phyloP scores from a whole-genome alignment of 2,797 vertebrate species.

The Squalus acanthias region DNA sequence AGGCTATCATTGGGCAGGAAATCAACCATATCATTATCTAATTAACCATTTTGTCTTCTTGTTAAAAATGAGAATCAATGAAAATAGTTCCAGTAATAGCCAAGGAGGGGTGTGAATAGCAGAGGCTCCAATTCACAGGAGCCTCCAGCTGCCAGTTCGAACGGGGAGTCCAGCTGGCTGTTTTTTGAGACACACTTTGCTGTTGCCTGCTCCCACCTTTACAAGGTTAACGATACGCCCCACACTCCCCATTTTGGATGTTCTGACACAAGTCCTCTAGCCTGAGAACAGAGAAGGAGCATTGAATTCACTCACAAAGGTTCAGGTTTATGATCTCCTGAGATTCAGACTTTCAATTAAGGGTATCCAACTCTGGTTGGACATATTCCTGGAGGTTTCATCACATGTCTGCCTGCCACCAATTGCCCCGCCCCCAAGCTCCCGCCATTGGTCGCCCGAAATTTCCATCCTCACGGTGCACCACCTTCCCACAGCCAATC shows the following conservation, averaged over 20 bases:
- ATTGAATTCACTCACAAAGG: background rate
- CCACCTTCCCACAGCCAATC: background rate
- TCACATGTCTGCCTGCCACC: background rate
- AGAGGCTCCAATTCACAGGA: background rate
- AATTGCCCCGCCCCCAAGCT: background rate
- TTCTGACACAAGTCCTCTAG: background rate
- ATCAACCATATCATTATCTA: background rate
- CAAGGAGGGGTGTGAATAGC: background rate
- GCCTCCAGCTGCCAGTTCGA: background rate
- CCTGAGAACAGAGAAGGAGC: background rate
- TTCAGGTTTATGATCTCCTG: background rate
- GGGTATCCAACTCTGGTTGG: background rate
- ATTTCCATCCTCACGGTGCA: background rate
- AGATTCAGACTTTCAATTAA: background rate
- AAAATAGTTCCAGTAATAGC: background rate
- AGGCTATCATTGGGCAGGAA: slow-evolving; percentile 15
- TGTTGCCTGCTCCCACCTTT: background rate
- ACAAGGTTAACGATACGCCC: background rate
- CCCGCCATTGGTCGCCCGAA: background rate
- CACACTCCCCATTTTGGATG: background rate
- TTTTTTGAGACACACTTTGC: background rate
- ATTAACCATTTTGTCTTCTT: slow-evolving; percentile 10
- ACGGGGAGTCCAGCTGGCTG: background rate
- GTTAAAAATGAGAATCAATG: background rate
- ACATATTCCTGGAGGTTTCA: background rate